These are phyloP conservation scores for Pyrrhopygopsis socrates DNA, from an alignment of 2,888 invertebrate species.

Conservation along the genomic window DNA sequence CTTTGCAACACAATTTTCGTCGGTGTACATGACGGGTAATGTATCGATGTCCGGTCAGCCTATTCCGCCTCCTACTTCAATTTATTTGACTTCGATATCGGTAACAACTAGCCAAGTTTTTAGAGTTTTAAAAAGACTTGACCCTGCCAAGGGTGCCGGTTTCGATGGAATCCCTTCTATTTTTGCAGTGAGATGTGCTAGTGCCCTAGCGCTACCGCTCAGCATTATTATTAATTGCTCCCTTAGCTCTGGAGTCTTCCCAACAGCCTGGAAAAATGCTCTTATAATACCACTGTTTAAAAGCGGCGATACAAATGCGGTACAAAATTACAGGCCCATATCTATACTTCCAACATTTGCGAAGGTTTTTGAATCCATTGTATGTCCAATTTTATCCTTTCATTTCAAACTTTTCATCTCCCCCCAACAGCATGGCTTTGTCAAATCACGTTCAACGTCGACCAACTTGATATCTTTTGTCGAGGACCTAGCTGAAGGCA, in stretches of 20 bases:
- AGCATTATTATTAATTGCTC: slow-evolving; percentile 33
- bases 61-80: neutral
- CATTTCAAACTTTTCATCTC: neutral
- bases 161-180: slow-evolving; percentile 47
- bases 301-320: neutral
- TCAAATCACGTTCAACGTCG: slow-evolving; percentile 45
- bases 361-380: slow-evolving; percentile 16
- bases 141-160: slow-evolving; percentile 50
- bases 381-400: neutral
- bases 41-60: neutral
- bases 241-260: slow-evolving; percentile 8
- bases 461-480: slow-evolving; percentile 50
- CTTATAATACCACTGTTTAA: neutral
- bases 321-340: slow-evolving; percentile 28
- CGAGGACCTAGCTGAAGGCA: slow-evolving; percentile 23
- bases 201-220: slow-evolving; percentile 12
- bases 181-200: slow-evolving; percentile 43
- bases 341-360: slow-evolving; percentile 27
- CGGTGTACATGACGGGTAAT: neutral
- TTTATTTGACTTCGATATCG: neutral
- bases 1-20: neutral
- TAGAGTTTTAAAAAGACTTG: slow-evolving; percentile 26
- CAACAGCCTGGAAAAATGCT: neutral
- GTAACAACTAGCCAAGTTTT: slow-evolving; percentile 4
- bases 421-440: neutral